Base-by-base conservation (phyloP, 2,113 vertebrate species). In the Pseudonaja textilis region DNA sequence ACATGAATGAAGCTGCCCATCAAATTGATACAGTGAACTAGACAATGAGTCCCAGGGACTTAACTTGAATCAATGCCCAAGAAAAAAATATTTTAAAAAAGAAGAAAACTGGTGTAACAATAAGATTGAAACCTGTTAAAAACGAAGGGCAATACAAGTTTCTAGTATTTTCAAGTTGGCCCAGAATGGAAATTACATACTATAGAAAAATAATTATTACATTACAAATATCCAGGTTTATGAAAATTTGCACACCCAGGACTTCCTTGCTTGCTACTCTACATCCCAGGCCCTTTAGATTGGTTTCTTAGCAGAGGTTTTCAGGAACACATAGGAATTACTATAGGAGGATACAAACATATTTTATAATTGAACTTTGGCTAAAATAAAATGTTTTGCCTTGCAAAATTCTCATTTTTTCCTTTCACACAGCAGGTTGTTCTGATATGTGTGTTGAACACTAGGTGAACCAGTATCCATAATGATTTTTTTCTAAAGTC, bases 111-210 rank as follows among this genome's bases (percentile, higher is more conserved):
- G 45, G n/a, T 54, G 85, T 52, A 55, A 61, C 55, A 86, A 16
- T 61, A 29, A 85, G 55, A 45, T 45, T 52, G 57, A 34, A n/a
- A 55, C 14, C 55, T 42, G 6, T 42, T 59, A 47, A 54, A 34
- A 12, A 59, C 74, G 16, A 57, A 23, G 54, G 42, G 23, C 45
- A 85, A 29, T n/a, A 74, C 10, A 12, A 26, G 55, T 8, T 90
- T 87, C 45, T 56, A 50, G 42, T 89, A 39, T 87, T 90, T 90
- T 86, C 88, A 93, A 90, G 89, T 93, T 56, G 56, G 88, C 59
- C 92, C 74, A 93, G 87, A 56, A 42, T 29, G 61, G 56, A 93
- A 93, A 47, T 86, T n/a, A 87, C 47, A 26, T 86, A 42, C 45
- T 23, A 86, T 50, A 34, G 12, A 85, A 50, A 52, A 57, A 92